Base-by-base conservation (phyloP, 2,797 vertebrate genomes). In the Xyrichtys novacula region DNA sequence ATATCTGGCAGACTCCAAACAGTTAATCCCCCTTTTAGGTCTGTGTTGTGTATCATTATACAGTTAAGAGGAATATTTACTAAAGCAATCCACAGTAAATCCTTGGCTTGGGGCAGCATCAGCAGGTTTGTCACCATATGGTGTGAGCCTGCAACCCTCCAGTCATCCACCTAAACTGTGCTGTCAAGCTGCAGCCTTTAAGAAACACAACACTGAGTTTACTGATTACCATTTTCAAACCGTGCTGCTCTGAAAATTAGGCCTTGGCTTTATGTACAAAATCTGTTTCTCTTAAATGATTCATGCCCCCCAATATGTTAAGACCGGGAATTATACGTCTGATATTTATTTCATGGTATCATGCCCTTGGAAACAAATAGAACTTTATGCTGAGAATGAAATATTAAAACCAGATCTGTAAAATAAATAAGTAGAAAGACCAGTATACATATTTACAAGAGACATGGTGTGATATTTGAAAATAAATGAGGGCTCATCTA, bases 391-490 rank as follows among this genome's bases (percentile, higher is more conserved):
- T 87, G 83, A 78, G 75, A 71, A 94, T 95, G 78, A 94, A 95
- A 94, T 94, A 94, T 94, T 94, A 92, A 94, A 89, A 85, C 86
- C 88, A 89, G 88, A 85, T 92, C 88, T 93, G 92, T 92, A 94
- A 93, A 93, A 94, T 92, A 93, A 94, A 94, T 92, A 94, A 93
- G 88, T 88, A 87, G 90, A 92, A 92, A 87, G 86, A 92, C 89
- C 92, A 93, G 89, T 93, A 93, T 93, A 92, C 91, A 93, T 92
- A 93, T 93, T 93, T 92, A 92, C 93, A 93, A 93, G 90, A 93
- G 88, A 91, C 93, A 92, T 92, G 89, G 86, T 91, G 89, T 89
- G 88, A 90, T 90, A 91, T 91, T 87, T 88, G 90, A 93, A 91
- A 93, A 93, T 93, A 93, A 94, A 94, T 92, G 91, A 93, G 91